Evolutionary conservation across 1,140 invertebrate genomes (phyloP), one percentile per base, ranked within the genome.

Genomic region (Zeugodacus cucurbitae): DNA sequence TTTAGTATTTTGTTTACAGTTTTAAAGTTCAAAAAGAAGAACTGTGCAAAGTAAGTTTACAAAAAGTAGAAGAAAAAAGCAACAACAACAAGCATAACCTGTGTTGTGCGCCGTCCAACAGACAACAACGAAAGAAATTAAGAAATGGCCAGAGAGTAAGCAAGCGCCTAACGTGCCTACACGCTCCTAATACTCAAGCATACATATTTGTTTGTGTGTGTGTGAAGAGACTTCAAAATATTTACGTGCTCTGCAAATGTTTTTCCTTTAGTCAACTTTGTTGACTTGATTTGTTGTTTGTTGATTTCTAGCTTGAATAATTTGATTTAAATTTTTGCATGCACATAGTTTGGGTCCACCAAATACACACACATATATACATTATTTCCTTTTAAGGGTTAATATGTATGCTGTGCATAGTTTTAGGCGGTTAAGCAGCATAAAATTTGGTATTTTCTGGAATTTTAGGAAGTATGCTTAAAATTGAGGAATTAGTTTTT

Each of bases 1-100:
- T 70, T 74, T 74, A 74, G 67, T 74, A 37, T 74, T 74, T 74
- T 74, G 67, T 74, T 74, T 74, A 74, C 67, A 74, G 34, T 41
- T 34, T 74, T 74, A 37, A 74, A 74, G 67, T 74, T 74, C 67
- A 74, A 74, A 74, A 74, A 74, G 67, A 74, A 62, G n/a, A 1
- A 62, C 26, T 26, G 26, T n/a, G 58, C 10, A n/a, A 74, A 74
- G 34, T 32, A 17, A 62, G 22, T 62, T 62, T 17, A 29, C 48
- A 17, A 54, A 54, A 48, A 48, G 48, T 64, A 64, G 4, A 17
- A 17, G 5, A 67, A 41, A 74, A 74, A n/a, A 74, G 22, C 17
- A 26, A n/a, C 34, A 41, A 41, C 41, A 74, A 74, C 26, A 3
- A 4, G 29, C 11, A 62, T 17, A 67, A 14, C 11, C 62, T 67